These are phyloP conservation scores for Rhadina sibilatrix DNA, from an alignment of 2,113 vertebrate species.

Conservation along the genomic window DNA sequence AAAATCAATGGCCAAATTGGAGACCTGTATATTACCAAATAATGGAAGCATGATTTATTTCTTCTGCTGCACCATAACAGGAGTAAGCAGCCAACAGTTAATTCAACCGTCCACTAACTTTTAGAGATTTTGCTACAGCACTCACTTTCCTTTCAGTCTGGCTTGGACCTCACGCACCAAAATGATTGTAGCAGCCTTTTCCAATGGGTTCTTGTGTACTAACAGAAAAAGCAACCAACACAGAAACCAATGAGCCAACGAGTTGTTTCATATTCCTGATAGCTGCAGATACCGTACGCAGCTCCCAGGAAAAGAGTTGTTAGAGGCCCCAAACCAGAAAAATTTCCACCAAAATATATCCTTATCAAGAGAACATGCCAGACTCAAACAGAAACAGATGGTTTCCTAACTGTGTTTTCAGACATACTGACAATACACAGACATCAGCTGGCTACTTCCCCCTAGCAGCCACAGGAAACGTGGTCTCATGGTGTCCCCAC, in stretches of 20 bases:
- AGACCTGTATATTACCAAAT: fast-evolving
- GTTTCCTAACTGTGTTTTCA: not conserved
- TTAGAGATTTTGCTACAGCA: not conserved
- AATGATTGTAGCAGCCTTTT: not conserved
- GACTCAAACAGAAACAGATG: not conserved
- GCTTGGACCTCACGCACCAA: not conserved
- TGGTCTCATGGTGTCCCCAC: not conserved
- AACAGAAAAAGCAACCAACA: not conserved
- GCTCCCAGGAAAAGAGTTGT: not conserved
- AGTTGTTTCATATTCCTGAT: not conserved
- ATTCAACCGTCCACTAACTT: not conserved
- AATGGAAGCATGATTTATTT: not conserved
- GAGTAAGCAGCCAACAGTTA: not conserved
- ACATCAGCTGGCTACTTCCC: not conserved
- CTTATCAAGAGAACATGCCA: not conserved
- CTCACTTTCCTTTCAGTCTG: not conserved
- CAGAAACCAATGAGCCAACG: not conserved
- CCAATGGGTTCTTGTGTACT: not conserved
- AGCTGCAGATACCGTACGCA: not conserved
- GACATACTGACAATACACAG: conserved; percentile 8
- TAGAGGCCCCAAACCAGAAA: not conserved
- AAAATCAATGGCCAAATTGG: not conserved
- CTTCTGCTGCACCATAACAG: not conserved
- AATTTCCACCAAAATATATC: not conserved
- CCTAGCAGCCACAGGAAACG: not conserved